Evolutionary conservation across 2,888 invertebrate genomes (phyloP).

Genomic region (Seira musarum): DNA sequence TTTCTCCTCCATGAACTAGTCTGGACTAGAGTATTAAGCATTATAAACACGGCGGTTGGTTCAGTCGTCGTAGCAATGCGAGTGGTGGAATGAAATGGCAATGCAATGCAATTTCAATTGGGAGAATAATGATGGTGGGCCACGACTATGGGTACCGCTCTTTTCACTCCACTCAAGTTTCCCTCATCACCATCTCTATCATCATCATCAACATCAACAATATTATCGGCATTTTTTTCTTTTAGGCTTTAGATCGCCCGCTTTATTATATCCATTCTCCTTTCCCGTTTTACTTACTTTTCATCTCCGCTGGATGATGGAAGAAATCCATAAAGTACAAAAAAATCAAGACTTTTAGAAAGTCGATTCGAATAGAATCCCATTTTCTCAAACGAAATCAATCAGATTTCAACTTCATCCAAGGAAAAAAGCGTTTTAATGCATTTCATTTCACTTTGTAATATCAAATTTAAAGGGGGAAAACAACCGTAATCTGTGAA

Average conservation of each 20-base stretch:
- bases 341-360: background rate
- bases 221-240: background rate
- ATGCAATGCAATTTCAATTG: no score
- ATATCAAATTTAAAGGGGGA: slow-evolving; percentile 2
- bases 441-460: slow-evolving; percentile 7
- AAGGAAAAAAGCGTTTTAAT: slow-evolving; percentile 6
- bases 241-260: background rate
- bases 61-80: no score
- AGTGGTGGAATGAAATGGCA: no score
- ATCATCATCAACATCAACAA: background rate
- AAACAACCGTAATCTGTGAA: background rate
- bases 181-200: background rate
- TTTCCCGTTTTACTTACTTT: background rate
- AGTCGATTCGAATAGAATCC: background rate
- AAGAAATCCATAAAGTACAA: background rate
- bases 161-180: slow-evolving; percentile 3
- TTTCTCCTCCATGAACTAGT: slow-evolving; percentile 13
- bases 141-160: no score
- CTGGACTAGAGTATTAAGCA: no score
- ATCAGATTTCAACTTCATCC: background rate
- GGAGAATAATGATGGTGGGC: no score
- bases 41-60: no score
- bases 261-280: background rate
- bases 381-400: slow-evolving; percentile 6
- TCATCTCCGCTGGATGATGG: background rate